Evolutionary conservation across 2,113 vertebrate species (phyloP).

Genomic region (Albula glossodonta): DNA sequence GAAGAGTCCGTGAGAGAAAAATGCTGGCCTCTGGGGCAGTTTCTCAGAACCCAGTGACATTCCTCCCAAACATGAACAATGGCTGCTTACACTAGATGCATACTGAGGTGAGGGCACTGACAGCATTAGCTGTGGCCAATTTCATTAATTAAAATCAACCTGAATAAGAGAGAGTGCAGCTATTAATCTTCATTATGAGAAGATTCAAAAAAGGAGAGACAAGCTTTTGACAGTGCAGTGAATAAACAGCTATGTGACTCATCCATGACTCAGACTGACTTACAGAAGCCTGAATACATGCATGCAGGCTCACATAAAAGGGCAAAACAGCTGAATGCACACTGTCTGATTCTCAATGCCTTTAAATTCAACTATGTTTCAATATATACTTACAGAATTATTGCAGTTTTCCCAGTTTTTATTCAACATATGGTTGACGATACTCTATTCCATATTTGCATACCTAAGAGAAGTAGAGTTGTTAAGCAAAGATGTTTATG

Average conservation of each 20-base stretch:
- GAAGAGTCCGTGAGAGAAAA: not conserved
- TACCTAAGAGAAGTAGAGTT: too few relatives aligned
- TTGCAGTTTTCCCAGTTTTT: not conserved
- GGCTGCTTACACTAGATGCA: constrained; percentile 6
- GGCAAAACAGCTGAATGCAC: not conserved
- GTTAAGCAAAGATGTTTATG: too few relatives aligned
- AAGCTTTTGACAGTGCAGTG: constrained; percentile 35
- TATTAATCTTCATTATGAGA: constrained; percentile 44
- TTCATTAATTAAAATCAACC: constrained; percentile 37
- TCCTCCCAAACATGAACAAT: constrained; percentile 27
- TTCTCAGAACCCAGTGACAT: constrained; percentile 37
- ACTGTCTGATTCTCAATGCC: not conserved
- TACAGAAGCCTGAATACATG: constrained; percentile 13
- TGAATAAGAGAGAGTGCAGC: constrained; percentile 22
- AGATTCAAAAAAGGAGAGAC: constrained; percentile 20
- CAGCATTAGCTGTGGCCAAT: constrained; percentile 25
- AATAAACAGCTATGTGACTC: constrained; percentile 39
- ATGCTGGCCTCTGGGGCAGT: constrained; percentile 10
- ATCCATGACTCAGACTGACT: constrained; percentile 30
- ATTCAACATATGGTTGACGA: too few relatives aligned
- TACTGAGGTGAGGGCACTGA: not conserved
- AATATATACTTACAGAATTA: not conserved
- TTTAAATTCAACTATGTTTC: not conserved
- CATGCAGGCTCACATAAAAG: not conserved
- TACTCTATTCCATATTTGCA: not conserved